Evolutionary conservation across 2,888 invertebrate genomes (phyloP), one percentile per base, ranked within the genome.

Genomic region (Drosophila mimetica): DNA sequence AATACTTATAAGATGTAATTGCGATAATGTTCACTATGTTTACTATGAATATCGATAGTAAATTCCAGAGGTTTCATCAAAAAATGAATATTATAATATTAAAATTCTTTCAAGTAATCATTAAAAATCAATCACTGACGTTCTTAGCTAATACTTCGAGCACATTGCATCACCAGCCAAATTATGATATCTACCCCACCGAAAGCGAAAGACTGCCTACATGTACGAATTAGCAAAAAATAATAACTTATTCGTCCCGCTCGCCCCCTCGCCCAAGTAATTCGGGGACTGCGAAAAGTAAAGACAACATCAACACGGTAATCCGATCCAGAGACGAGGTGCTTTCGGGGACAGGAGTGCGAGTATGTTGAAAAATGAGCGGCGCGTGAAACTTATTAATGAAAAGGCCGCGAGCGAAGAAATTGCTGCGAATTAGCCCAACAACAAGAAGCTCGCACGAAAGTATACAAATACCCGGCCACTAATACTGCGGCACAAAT

Each of bases 311-410:
- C 85, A 88, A 84, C 83, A 83, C 75, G 72, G 88, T 83, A 84
- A 84, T 84, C 78, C 70, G 84, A 84, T 73, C 74, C 79, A 63
- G 70, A 76, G 79, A 57, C 71, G 54, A 32, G 48, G 30, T 39
- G 37, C 4, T 37, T 37, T 52, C 42, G 48, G 42, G 48, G 70
- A 50, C 18, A 36, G 61, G 46, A 52, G 37, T 73, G 55, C 53
- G 55, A 37, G 54, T 20, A 47, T 75, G 76, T 76, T 83, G 88
- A 88, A 88, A 84, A 86, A 73, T 86, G 88, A 84, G 80, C 81
- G 84, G 74, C 88, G 86, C 88, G 86, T 85, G 84, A 88, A 88
- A 88, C 84, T 84, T 88, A 88, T 88, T 88, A 88, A 88, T 86
- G 84, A 83, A 86, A 88, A 83, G 88, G 76, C 75, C 84, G 78